Conservation (phyloP, 2,797 vertebrate species). For the Leptatherina wallacei region DNA sequence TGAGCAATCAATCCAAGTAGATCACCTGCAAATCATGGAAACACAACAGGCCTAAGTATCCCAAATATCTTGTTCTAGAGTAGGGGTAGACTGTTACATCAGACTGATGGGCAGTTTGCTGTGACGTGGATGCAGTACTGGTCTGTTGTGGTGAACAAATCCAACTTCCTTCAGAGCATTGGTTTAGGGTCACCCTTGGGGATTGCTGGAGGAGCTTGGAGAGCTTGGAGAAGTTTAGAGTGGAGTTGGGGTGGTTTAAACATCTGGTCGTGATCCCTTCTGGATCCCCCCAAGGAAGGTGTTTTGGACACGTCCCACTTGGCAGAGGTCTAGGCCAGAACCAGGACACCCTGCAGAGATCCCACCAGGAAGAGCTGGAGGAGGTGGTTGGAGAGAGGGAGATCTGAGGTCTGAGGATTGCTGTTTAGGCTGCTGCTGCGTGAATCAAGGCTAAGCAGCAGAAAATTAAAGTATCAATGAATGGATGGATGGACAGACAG, state of each 20-base stretch:
- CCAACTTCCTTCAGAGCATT: too few species aligned
- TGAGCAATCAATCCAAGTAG: too few species aligned
- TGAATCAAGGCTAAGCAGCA: not conserved
- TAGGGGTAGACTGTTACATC: not conserved
- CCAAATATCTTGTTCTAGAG: not conserved
- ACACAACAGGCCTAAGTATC: too few species aligned
- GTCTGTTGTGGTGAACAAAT: not conserved
- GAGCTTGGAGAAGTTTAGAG: not conserved
- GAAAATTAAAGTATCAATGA: not conserved
- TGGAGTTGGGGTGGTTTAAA: not conserved
- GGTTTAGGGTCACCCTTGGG: not conserved
- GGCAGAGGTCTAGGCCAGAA: too few species aligned
- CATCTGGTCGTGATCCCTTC: not conserved
- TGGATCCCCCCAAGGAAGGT: too few species aligned
- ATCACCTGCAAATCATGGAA: too few species aligned
- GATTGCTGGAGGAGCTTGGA: not conserved
- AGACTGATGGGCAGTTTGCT: not conserved
- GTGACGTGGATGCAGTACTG: not conserved
- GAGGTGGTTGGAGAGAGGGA: too few species aligned
- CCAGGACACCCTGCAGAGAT: too few species aligned
- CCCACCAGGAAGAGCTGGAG: too few species aligned
- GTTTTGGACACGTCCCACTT: too few species aligned
- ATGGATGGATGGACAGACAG: not conserved
- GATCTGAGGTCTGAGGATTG: not conserved
- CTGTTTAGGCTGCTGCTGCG: not conserved